Base-by-base conservation (phyloP, 2,888 invertebrate genomes). In the Cheilosia vernalis region DNA sequence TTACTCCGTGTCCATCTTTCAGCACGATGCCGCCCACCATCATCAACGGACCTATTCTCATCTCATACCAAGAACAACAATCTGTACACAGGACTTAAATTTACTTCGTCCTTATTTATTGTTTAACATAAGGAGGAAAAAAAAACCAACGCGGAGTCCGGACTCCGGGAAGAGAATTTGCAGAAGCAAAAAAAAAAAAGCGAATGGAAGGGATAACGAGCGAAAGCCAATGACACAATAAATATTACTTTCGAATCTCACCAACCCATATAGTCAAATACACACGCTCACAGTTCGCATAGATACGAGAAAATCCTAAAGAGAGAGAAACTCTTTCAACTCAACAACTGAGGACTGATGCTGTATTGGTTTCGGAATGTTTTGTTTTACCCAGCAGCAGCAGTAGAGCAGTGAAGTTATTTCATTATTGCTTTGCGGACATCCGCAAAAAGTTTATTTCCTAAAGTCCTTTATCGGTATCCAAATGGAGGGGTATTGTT, bases 191-290 rank as follows among this genome's bases (percentile, higher is more conserved):
- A 4, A 37, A 37, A 37, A 60, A 63, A 81, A 69, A 74, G 58
- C 13, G 58, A 58, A 55, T 63, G 70, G 58, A 47, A 72, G 55
- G 78, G 73, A 83, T 78, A 83, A 83, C 83, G 78, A 83, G 72
- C 67, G 60, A 83, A 83, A 73, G 83, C 78, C 72, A 83, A 83
- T 83, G 77, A 78, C 83, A 83, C 78, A 78, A 69, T 78, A 73
- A 83, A 83, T 83, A 83, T 83, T 73, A 73, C 67, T 78, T 83
- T 78, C 44, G 67, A 76, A 83, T 73, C 69, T 69, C 56, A 44
- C 70, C 72, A 64, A 51, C 55, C 63, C 64, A 17, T 19, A 44
- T 44, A 61, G 44, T 56, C 49, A 49, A 56, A 64, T 60, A 63
- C 33, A 33, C 30, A 58, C 33, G 21, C 24, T 56, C 24, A 47